Conservation (phyloP, 2,888 invertebrate species). For the Sepioteuthis lessoniana region DNA sequence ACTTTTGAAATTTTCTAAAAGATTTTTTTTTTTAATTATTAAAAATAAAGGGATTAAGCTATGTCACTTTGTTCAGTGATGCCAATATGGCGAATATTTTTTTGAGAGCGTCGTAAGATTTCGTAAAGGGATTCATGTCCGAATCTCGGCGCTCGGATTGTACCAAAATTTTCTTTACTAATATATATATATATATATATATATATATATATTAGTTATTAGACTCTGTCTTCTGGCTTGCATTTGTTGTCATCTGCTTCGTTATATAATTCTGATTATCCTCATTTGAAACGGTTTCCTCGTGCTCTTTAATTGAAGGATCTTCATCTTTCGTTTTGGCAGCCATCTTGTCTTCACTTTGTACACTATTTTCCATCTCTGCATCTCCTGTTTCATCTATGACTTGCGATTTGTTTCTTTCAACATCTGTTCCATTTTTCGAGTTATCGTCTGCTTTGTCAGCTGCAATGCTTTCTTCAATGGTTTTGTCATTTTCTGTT, state of each 20-base stretch:
- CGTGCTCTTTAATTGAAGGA: slow-evolving; percentile 56
- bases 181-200: too few relatives aligned
- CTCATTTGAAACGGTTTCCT: slow-evolving; percentile 58
- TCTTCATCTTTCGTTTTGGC: slow-evolving; percentile 56
- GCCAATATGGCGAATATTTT: too few relatives aligned
- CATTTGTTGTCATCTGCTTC: not conserved
- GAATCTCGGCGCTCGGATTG: too few relatives aligned
- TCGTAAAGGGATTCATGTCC: too few relatives aligned
- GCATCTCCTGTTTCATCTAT: not conserved
- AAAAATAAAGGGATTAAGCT: too few relatives aligned
- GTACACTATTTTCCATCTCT: not conserved
- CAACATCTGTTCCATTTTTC: not conserved
- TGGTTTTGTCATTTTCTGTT: not conserved
- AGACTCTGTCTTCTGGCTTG: not conserved
- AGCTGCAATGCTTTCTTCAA: not conserved
- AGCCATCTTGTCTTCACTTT: slow-evolving; percentile 54
- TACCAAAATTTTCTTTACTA: too few relatives aligned
- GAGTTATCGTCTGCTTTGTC: not conserved
- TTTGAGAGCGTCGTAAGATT: too few relatives aligned
- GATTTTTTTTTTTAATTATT: too few relatives aligned
- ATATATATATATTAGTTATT: not conserved
- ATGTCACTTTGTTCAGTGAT: too few relatives aligned
- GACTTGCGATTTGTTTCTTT: not conserved
- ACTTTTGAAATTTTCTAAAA: too few relatives aligned
- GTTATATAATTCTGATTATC: not conserved